Base-by-base conservation (phyloP, 2,888 invertebrate genomes). In the Branchinecta sandiegonensis region DNA sequence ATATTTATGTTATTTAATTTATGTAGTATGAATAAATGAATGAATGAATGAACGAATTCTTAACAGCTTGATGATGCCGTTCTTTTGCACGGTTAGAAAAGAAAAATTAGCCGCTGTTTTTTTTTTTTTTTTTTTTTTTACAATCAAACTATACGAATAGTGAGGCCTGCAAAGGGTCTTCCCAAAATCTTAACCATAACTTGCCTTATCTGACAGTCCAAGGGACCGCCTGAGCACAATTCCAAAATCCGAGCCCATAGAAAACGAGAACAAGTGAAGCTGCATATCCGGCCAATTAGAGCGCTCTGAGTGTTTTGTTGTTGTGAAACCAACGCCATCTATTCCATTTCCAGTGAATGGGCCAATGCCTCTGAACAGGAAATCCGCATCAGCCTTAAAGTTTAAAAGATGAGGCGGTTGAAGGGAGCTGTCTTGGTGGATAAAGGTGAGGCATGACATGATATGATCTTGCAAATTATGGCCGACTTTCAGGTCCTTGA, bases 261-360 rank as follows among this genome's bases (percentile, higher is more conserved):
- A 56, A 63, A 65, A 67, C 6, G 67, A 67, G 65, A 69, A 47
- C 14, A 69, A 69, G 48, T 69, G 69, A 46, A 69, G 56, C 46
- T 69, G 69, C 13, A 69, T 67, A 47, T 69, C 69, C 23, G 69
- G 69, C 69, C 69, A 69, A 37, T 69, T 66, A 14, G 67, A 64
- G 37, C 37, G 17, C 12, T 65, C 67, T 14, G 67, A 69, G n/a
- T 63, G 47, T 67, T 47, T 64, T 12, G 64, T 63, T 23, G 67
- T 13, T 17, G 56, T 46, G 67, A 69, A 69, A 13, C 67, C 56
- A 47, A 69, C 65, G 46, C 69, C 69, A 13, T 69, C 69, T 23
- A 69, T 65, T n/a, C 67, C 67, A 48, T 69, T 69, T 46, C 63
- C 48, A 13, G 69, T 64, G 48, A 64, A 69, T 47, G 68, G 69